Conservation (phyloP, 1,140 invertebrate genomes). For the Diachasmimorpha longicaudata region DNA sequence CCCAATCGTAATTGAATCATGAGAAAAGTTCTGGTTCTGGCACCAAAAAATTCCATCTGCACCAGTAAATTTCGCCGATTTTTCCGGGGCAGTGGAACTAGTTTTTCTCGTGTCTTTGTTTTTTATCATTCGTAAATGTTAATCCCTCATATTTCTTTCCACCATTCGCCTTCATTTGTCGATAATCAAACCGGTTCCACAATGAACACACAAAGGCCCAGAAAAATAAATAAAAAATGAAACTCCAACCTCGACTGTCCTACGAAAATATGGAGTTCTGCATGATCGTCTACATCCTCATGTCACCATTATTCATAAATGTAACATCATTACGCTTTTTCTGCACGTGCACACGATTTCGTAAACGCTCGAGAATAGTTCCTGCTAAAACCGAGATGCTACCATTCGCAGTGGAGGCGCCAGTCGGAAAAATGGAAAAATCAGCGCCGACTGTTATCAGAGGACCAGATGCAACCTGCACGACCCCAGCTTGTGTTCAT, state of each 20-base stretch:
- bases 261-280: not conserved
- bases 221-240: slow-evolving; percentile 8
- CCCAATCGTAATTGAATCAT: too few species aligned
- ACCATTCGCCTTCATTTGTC: slow-evolving; percentile 16
- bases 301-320: slow-evolving; percentile 32
- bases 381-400: slow-evolving; percentile 51
- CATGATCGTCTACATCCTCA: slow-evolving; percentile 12
- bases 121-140: too few species aligned
- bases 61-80: too few species aligned
- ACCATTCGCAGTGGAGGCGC: slow-evolving; percentile 55
- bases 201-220: not conserved
- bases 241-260: not conserved
- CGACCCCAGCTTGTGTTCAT: slow-evolving; percentile 71
- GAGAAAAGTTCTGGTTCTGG: too few species aligned
- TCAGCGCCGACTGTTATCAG: slow-evolving; percentile 26
- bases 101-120: too few species aligned
- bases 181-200: not conserved
- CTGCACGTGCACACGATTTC: slow-evolving; percentile 30
- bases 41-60: too few species aligned
- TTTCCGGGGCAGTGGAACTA: too few species aligned
- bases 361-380: slow-evolving; percentile 37
- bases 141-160: too few species aligned
- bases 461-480: slow-evolving; percentile 62
- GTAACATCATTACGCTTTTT: slow-evolving; percentile 26
- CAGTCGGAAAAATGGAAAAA: slow-evolving; percentile 34